Evolutionary conservation across 1,140 invertebrate genomes (phyloP).

Genomic region (Microplitis mediator): DNA sequence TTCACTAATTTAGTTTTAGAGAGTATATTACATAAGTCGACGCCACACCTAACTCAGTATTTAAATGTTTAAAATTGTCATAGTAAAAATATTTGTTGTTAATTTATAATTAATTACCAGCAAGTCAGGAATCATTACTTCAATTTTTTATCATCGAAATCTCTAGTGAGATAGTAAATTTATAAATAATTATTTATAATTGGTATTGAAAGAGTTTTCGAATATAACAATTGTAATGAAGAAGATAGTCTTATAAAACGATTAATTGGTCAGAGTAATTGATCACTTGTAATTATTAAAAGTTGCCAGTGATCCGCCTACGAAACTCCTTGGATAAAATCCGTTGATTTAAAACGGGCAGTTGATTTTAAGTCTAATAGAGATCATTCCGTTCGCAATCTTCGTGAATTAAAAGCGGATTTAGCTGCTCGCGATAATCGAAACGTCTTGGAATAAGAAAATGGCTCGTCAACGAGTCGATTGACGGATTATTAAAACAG

Average conservation of each 20-base stretch:
- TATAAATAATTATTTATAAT: slow-evolving; percentile 1
- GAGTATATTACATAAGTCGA: no score
- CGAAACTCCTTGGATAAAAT: slow-evolving; percentile 11
- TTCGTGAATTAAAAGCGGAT: no score
- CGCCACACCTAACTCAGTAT: no score
- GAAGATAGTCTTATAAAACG: not conserved
- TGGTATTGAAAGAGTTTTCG: not conserved
- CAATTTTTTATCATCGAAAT: no score
- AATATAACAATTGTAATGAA: not conserved
- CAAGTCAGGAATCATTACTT: no score
- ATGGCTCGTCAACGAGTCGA: not conserved
- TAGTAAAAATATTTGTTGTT: no score
- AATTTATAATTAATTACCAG: no score
- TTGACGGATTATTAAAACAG: slow-evolving; percentile 5
- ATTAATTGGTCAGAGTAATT: slow-evolving; percentile 34
- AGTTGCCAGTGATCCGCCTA: not conserved
- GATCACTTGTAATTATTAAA: slow-evolving; percentile 28
- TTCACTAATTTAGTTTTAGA: no score
- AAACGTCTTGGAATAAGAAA: not conserved
- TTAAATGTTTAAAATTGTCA: no score
- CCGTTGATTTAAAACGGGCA: not conserved
- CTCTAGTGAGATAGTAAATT: not conserved
- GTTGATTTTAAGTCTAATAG: slow-evolving; percentile 5
- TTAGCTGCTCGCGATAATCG: no score
- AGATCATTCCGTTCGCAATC: not conserved